Base-by-base conservation (phyloP, 2,797 vertebrate species). In the Galaxias olidus region DNA sequence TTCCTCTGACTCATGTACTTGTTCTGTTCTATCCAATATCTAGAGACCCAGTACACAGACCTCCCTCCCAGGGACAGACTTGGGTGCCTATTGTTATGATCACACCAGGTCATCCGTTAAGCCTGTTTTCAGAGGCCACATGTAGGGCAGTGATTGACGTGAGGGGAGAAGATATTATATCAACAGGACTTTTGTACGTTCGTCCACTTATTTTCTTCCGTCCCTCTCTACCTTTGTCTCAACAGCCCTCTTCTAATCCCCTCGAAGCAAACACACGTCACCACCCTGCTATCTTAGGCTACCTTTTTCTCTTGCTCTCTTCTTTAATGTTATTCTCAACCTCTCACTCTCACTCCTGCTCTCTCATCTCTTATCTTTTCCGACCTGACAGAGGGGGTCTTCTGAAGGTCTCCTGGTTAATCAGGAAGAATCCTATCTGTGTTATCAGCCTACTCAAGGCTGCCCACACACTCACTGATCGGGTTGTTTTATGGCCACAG, bases 391-490 rank as follows among this genome's bases (percentile, higher is more conserved):
- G 50, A 15, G 13, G 30, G 30, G 6, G 1, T 30, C 44, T 42
- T 69, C 40, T 56, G 45, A 64, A 50, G 50, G 44, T 55, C 61
- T 65, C 40, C 43, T 58, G 63, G 67, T 47, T 78, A 67, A 77
- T 83, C 62, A 62, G 56, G 48, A 19, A 59, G 61, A 79, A 54
- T 14, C 57, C 56, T 68, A 69, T 78, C 60, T 76, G 52, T 71
- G 66, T 72, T 69, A 66, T 82, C 79, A 81, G 59, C 55, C 69
- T 78, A 79, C 82, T 85, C 72, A 73, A 77, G 68, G 47, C 76
- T 78, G 4, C n/a, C 13, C 52, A 14, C 12, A 14, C 15, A n/a
- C n/a, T n/a, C 52, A 54, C 52, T 8, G 17, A 10, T 30, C 30
- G 2, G 6, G 30, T 6, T 30, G 30, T 30, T 30, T 30, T 30